Conservation (phyloP, 1,140 invertebrate genomes). For the Bombus affinis region DNA sequence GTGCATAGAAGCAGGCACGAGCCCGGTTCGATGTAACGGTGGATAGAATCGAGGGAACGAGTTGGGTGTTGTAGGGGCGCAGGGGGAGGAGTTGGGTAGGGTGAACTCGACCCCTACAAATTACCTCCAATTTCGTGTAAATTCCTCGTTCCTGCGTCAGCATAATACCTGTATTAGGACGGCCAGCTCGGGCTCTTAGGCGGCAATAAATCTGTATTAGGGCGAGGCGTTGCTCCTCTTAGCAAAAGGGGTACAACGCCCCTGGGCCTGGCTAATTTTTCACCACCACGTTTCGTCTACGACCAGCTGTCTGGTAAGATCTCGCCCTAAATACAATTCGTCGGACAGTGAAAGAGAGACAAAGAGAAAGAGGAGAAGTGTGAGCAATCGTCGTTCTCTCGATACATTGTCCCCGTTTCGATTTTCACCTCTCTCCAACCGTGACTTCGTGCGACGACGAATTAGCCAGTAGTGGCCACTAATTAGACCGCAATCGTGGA, state of each 20-base stretch:
- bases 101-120: conserved; percentile 74
- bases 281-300: conserved; percentile 39
- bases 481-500: conserved; percentile 11
- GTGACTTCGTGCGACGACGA: not conserved
- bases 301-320: conserved; percentile 2
- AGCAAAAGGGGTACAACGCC: conserved; percentile 62
- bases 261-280: conserved; percentile 60
- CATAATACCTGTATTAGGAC: conserved; percentile 78
- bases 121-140: conserved; percentile 77
- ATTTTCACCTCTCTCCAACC: not conserved
- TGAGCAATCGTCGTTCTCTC: not conserved
- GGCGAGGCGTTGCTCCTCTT: conserved; percentile 56
- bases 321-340: conserved; percentile 4
- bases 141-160: conserved; percentile 71
- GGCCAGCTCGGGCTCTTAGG: conserved; percentile 69
- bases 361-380: too few relatives aligned
- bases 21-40: conserved; percentile 49
- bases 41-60: conserved; percentile 34
- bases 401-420: not conserved
- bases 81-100: not conserved
- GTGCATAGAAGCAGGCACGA: conserved; percentile 34
- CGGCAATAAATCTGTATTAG: conserved; percentile 79
- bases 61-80: conserved; percentile 16
- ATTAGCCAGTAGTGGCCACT: not conserved
- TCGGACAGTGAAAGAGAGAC: not conserved